These are phyloP conservation scores for Meloidogyne floridensis DNA, from an alignment of 1,140 invertebrate species.

Conservation along the genomic window DNA sequence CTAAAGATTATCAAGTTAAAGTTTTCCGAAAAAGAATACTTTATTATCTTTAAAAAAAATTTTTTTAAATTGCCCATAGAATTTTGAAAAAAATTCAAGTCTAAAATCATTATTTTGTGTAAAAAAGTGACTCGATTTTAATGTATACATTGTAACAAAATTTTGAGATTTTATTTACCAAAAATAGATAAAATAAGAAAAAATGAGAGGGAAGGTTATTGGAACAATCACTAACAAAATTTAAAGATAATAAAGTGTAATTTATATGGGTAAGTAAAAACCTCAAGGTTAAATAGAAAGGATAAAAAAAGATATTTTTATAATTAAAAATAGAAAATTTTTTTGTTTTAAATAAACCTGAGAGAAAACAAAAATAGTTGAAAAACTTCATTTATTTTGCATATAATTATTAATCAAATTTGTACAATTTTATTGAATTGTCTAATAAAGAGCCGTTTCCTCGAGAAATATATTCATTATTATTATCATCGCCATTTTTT, in stretches of 20 bases:
- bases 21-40: no score
- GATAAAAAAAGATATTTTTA: no score
- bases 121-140: background rate
- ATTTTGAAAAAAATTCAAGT: background rate
- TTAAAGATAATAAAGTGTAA: background rate
- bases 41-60: no score
- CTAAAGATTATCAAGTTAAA: no score
- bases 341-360: conserved; percentile 11
- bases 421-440: conserved; percentile 30
- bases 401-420: background rate
- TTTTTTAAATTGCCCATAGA: no score
- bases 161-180: background rate
- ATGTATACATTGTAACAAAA: background rate
- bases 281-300: no score
- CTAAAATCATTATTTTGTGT: background rate
- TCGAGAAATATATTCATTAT: background rate
- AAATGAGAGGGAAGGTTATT: background rate
- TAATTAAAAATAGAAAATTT: background rate
- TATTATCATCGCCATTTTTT: background rate
- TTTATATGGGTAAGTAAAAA: background rate
- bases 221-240: background rate
- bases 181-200: background rate
- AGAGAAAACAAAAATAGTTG: background rate
- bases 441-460: conserved; percentile 27
- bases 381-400: background rate